phyloP scores from a whole-genome alignment of 1,140 invertebrate species.

The Trissolcus basalis region DNA sequence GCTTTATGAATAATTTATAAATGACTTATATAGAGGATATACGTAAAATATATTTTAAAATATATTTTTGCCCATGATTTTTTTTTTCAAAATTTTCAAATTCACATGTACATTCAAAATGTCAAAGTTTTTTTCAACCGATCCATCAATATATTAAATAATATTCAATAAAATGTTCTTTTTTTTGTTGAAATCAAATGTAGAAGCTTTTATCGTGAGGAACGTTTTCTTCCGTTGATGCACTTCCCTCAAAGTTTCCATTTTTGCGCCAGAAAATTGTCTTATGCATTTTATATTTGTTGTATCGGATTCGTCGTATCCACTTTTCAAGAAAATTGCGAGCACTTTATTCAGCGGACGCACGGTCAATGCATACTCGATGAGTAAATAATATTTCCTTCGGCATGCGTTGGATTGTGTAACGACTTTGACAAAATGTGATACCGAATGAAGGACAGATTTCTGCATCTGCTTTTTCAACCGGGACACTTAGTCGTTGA shows the following conservation, averaged over 20 bases:
- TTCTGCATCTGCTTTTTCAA: slow-evolving; percentile 8
- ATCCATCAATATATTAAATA: too few species aligned
- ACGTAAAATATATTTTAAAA: too few species aligned
- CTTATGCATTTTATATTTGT: slow-evolving; percentile 52
- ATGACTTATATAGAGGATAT: too few species aligned
- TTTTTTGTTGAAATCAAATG: slow-evolving; percentile 36
- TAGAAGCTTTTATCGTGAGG: slow-evolving; percentile 27
- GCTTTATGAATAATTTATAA: too few species aligned
- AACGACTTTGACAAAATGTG: background rate
- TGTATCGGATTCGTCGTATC: slow-evolving; percentile 38
- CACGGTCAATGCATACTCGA: slow-evolving; percentile 10
- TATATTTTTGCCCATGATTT: too few species aligned
- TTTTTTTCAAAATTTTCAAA: too few species aligned
- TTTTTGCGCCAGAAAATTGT: slow-evolving; percentile 44
- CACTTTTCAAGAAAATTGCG: slow-evolving; percentile 29
- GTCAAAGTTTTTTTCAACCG: too few species aligned
- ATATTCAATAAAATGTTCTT: background rate
- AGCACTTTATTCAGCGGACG: slow-evolving; percentile 17
- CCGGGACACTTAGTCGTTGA: too few species aligned
- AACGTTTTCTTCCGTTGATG: slow-evolving; percentile 29
- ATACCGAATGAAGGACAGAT: background rate
- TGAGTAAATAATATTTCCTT: slow-evolving; percentile 29
- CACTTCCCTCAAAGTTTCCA: slow-evolving; percentile 30
- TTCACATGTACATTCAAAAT: too few species aligned
- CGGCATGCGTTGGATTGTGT: background rate